phyloP scores from a whole-genome alignment of 1,140 invertebrate genomes.

The Drosophila kohkoa region DNA sequence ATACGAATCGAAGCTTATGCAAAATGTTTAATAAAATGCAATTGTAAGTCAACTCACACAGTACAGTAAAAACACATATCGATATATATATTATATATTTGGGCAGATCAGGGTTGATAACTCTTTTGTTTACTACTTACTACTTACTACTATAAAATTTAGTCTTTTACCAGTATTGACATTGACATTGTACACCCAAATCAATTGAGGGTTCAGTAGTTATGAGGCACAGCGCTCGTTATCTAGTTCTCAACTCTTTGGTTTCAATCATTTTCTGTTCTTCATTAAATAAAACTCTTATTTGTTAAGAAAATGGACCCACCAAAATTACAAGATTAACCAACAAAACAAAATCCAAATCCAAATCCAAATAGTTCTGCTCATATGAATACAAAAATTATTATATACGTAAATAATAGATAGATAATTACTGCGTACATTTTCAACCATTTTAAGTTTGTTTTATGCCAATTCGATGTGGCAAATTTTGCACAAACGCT shows the following conservation, averaged over 20 bases:
- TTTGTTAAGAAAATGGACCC: constrained; percentile 51
- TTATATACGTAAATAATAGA: constrained; percentile 10
- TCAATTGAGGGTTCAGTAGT: constrained; percentile 7
- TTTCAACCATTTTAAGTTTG: constrained; percentile 18
- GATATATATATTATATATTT: background rate
- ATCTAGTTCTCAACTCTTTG: constrained; percentile 46
- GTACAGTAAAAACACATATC: constrained; percentile 23
- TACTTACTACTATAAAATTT: background rate
- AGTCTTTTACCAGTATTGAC: background rate
- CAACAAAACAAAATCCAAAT: background rate
- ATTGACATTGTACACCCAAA: constrained; percentile 4
- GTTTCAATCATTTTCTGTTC: constrained; percentile 50
- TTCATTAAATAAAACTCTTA: constrained; percentile 41
- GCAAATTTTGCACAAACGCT: constrained; percentile 39
- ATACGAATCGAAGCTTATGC: constrained; percentile 1
- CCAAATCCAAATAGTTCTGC: constrained; percentile 18
- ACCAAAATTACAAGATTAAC: constrained; percentile 5
- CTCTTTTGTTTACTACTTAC: constrained; percentile 4
- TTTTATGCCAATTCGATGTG: constrained; percentile 6
- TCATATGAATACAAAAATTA: constrained; percentile 18
- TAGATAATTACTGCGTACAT: constrained; percentile 30
- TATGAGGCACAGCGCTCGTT: constrained; percentile 47
- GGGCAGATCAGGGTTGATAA: background rate
- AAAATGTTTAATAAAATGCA: constrained; percentile 16
- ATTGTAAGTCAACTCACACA: constrained; percentile 35